Conservation (phyloP, 2,888 invertebrate species). For the Trichogramma dendrolimi region DNA sequence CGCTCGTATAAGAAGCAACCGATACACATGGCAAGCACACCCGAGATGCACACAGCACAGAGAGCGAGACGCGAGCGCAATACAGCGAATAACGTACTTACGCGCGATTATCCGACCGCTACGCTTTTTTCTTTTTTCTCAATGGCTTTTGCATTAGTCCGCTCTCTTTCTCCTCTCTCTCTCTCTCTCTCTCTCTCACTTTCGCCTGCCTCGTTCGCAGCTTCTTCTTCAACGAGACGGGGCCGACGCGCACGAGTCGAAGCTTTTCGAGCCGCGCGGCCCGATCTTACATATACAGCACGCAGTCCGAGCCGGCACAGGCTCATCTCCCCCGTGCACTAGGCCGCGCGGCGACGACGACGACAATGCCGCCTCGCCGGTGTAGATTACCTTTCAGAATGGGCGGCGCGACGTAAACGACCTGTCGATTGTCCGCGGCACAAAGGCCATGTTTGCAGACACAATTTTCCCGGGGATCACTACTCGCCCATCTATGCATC, state of each 20-base stretch:
- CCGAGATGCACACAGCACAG: no score
- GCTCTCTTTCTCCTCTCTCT: slow-evolving; percentile 13
- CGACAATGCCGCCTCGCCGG: slow-evolving; percentile 33
- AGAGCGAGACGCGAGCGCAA: not conserved
- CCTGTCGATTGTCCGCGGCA: slow-evolving; percentile 38
- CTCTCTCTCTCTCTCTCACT: slow-evolving; percentile 9
- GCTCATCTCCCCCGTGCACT: not conserved
- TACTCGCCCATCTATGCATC: not conserved
- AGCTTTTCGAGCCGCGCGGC: no score
- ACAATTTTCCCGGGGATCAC: slow-evolving; percentile 47
- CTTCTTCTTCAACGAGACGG: no score
- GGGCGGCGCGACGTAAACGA: slow-evolving; percentile 50
- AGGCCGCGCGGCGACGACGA: not conserved
- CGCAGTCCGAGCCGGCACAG: no score
- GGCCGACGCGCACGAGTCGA: no score
- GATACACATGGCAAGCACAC: no score
- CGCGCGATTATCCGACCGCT: slow-evolving; percentile 49
- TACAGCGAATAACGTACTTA: slow-evolving; percentile 52
- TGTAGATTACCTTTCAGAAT: slow-evolving; percentile 53
- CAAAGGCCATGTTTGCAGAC: slow-evolving; percentile 50
- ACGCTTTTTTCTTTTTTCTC: slow-evolving; percentile 26
- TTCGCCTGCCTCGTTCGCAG: slow-evolving; percentile 10
- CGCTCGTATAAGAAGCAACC: no score
- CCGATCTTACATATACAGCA: no score
- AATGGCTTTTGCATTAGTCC: slow-evolving; percentile 29